Base-by-base conservation (phyloP, 2,888 invertebrate species). In the Cremastinae sp. region DNA sequence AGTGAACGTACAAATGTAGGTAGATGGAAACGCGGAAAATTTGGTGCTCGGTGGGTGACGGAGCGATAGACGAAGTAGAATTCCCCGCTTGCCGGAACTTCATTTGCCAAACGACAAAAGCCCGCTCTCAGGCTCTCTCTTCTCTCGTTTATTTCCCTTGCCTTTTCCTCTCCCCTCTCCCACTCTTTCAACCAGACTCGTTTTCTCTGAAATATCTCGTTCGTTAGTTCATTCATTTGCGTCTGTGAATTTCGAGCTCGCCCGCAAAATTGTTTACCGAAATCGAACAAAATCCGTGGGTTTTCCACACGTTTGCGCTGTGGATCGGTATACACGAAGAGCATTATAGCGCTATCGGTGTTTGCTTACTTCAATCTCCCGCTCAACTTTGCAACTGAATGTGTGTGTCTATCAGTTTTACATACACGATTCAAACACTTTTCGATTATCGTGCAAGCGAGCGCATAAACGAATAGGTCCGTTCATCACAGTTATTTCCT, bases 81-180 rank as follows among this genome's bases (percentile, higher is more conserved):
- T 61, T 35, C 12, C 18, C 53, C 76, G 73, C 73, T 69, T 51
- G 73, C 64, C 64, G 76, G 69, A 65, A 76, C 76, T 76, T 76
- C 76, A 73, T 76, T 76, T 76, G 76, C 76, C 69, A 75, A 58
- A 68, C 75, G 75, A 75, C 75, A 75, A 75, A 75, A 62, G 68
- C 70, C 20, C 61, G 8, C 51, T 61, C 53, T 66, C 20, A n/a
- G n/a, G n/a, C n/a, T n/a, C n/a, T n/a, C n/a, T n/a, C n/a, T n/a
- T n/a, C n/a, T n/a, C n/a, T n/a, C n/a, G n/a, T n/a, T n/a, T n/a
- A n/a, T n/a, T n/a, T n/a, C n/a, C n/a, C n/a, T n/a, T n/a, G n/a
- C n/a, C n/a, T n/a, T n/a, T n/a, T n/a, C n/a, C n/a, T n/a, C n/a
- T n/a, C n/a, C n/a, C 3, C 41, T 62, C 35, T 20, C 47, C 35